Evolutionary conservation across 2,797 vertebrate genomes (phyloP).

Genomic region (Gambelia wislizenii): DNA sequence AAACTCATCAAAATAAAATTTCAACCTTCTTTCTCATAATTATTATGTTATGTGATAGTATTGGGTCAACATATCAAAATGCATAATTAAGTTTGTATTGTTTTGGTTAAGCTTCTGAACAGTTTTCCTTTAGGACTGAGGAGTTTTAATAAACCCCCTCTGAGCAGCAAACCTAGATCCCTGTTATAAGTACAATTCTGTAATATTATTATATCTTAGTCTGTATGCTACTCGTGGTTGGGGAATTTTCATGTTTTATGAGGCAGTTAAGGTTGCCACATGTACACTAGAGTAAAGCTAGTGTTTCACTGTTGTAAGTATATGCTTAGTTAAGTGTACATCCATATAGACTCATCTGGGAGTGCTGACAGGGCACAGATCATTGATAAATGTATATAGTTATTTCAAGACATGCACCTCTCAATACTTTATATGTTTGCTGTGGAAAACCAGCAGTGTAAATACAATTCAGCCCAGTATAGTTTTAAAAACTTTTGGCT

Average conservation of each 20-base stretch:
- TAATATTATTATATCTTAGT: neutral
- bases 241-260: neutral
- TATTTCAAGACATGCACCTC: neutral
- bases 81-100: neutral
- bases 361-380: neutral
- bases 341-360: neutral
- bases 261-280: neutral
- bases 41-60: conserved; percentile 14
- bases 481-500: neutral
- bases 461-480: neutral
- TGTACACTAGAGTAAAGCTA: neutral
- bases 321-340: neutral
- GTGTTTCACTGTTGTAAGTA: neutral
- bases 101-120: neutral
- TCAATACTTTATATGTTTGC: neutral
- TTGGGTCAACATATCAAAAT: neutral
- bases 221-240: neutral
- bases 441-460: neutral
- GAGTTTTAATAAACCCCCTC: neutral
- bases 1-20: neutral
- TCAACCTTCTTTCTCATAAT: conserved; percentile 1
- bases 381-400: neutral
- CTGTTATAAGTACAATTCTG: neutral
- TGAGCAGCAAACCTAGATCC: neutral
- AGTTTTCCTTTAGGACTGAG: neutral